These are phyloP conservation scores for Piscicola geometra DNA, from an alignment of 2,888 invertebrate species.

Conservation along the genomic window DNA sequence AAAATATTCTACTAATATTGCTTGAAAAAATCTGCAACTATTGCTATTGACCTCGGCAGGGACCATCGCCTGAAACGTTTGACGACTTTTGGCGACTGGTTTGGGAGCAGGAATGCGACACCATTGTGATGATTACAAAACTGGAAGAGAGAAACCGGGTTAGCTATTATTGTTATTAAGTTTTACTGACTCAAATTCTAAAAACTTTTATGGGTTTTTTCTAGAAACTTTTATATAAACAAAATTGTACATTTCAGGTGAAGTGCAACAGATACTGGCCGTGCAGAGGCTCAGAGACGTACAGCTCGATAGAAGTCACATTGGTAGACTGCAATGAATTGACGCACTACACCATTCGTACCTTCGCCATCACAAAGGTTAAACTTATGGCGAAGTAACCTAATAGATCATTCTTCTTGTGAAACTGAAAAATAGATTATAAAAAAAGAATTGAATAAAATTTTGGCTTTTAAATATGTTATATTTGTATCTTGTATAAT, in stretches of 20 bases:
- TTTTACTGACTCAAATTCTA: too few relatives aligned
- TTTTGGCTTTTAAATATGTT: too few relatives aligned
- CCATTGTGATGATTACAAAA: constrained; percentile 36
- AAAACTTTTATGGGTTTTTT: too few relatives aligned
- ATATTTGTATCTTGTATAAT: too few relatives aligned
- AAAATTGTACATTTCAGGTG: constrained; percentile 15
- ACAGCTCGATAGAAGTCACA: constrained; percentile 28
- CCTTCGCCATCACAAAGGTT: constrained; percentile 33
- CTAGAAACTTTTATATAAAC: neutral
- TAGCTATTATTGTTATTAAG: too few relatives aligned
- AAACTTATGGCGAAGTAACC: too few relatives aligned
- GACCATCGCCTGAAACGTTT: constrained; percentile 32
- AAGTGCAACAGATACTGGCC: constrained; percentile 38
- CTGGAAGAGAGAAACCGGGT: constrained; percentile 37
- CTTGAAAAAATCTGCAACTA: neutral
- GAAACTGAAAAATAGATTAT: neutral
- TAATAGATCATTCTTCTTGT: neutral
- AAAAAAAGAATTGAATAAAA: constrained; percentile 7
- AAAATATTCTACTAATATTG: too few relatives aligned
- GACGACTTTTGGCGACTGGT: constrained; percentile 37
- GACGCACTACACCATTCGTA: constrained; percentile 34
- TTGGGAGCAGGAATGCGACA: constrained; percentile 33
- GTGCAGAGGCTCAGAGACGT: constrained; percentile 26
- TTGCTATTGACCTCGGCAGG: too few relatives aligned
- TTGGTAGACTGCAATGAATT: constrained; percentile 19